A percentile compares a stretch with the other conserved stretches of the same genome.
Conservation (phyloP, 2,888 invertebrate genomes). For the Scrobipalpa costella region DNA sequence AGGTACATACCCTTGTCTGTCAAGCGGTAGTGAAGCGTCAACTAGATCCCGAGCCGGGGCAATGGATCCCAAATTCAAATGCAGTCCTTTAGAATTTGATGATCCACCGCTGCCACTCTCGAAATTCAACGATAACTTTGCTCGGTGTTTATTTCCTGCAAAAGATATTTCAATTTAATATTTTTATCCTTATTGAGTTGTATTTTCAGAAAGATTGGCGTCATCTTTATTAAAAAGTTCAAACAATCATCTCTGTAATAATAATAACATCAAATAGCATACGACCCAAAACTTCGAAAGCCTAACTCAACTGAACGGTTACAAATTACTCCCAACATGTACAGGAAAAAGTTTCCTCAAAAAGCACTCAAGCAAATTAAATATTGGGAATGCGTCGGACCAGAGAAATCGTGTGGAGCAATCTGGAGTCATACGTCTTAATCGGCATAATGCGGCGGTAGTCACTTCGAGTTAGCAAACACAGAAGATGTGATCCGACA, state of each 20-base stretch:
- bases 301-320: constrained; percentile 73
- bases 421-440: constrained; percentile 75
- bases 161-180: constrained; percentile 35
- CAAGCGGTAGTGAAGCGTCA: constrained; percentile 90
- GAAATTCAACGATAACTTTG: constrained; percentile 88
- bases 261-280: constrained; percentile 55
- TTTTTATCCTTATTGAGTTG: too few species aligned
- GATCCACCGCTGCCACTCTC: constrained; percentile 75
- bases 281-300: constrained; percentile 55
- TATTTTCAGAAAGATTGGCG: background rate
- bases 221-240: background rate
- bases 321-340: constrained; percentile 74
- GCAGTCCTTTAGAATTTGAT: constrained; percentile 80
- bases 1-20: constrained; percentile 90
- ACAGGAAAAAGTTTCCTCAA: constrained; percentile 70
- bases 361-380: constrained; percentile 80
- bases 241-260: constrained; percentile 37
- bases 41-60: constrained; percentile 87
- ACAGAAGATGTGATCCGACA: constrained; percentile 62
- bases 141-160: constrained; percentile 82
- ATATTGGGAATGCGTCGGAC: constrained; percentile 69
- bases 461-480: constrained; percentile 67
- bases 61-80: constrained; percentile 85
- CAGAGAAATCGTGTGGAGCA: constrained; percentile 60
- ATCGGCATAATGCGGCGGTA: constrained; percentile 74